These are phyloP conservation scores for Amaurobius ferox DNA, from an alignment of 2,888 invertebrate species.

Conservation along the genomic window DNA sequence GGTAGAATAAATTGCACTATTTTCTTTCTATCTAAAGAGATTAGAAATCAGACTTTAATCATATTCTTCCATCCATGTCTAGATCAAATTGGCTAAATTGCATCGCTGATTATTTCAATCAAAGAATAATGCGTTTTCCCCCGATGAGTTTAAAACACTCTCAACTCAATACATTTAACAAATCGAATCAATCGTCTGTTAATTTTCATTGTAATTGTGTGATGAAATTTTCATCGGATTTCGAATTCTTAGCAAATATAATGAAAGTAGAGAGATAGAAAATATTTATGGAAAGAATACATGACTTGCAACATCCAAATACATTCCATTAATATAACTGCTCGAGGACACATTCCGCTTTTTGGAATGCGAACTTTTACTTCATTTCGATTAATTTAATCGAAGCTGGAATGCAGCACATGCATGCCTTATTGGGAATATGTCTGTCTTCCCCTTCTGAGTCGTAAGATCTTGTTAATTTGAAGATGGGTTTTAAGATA, in stretches of 20 bases:
- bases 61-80: background rate
- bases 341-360: constrained; percentile 20
- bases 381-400: constrained; percentile 59
- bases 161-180: background rate
- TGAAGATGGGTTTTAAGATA: constrained; percentile 25
- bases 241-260: constrained; percentile 24
- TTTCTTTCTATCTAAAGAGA: background rate
- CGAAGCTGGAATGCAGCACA: constrained; percentile 33
- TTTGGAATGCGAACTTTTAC: constrained; percentile 35
- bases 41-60: background rate
- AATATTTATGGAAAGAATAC: background rate
- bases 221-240: constrained; percentile 17
- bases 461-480: constrained; percentile 25
- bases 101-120: background rate
- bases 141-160: no score
- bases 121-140: no score
- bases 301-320: constrained; percentile 8
- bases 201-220: background rate
- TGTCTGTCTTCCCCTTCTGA: background rate
- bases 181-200: background rate
- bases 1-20: background rate
- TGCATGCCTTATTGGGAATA: background rate
- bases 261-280: constrained; percentile 16
- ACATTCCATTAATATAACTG: constrained; percentile 20
- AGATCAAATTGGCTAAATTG: background rate